These are phyloP conservation scores for Penaeus vannamei DNA, from an alignment of 1,140 invertebrate genomes.

Conservation along the genomic window DNA sequence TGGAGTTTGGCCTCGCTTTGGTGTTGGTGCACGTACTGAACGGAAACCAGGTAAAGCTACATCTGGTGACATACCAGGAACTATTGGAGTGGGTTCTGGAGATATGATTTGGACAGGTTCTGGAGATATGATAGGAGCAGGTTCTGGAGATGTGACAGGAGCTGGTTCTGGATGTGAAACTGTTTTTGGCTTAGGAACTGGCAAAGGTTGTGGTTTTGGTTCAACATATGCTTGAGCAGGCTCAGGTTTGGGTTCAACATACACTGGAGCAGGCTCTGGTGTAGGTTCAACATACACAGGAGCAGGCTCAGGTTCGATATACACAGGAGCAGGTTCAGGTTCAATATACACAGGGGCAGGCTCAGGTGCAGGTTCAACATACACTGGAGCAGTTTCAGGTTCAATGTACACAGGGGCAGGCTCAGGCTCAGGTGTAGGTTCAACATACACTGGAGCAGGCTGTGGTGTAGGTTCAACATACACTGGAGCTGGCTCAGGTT, in stretches of 20 bases:
- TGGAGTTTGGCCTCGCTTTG: conserved; percentile 8
- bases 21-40: conserved; percentile 59
- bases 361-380: conserved; percentile 10
- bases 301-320: neutral
- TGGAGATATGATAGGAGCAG: neutral
- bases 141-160: neutral
- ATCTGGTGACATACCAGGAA: neutral
- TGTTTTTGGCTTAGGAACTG: neutral
- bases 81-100: conserved; percentile 22
- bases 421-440: conserved; percentile 38
- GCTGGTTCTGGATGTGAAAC: conserved; percentile 3
- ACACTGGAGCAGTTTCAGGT: neutral
- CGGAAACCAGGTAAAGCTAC: conserved; percentile 45
- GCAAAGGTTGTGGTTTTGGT: neutral
- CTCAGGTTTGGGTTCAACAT: too few species aligned
- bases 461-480: conserved; percentile 7
- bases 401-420: conserved; percentile 12
- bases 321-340: neutral
- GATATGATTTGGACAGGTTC: neutral
- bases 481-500: conserved; percentile 42
- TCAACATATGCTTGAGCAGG: neutral
- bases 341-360: neutral
- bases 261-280: too few species aligned
- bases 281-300: too few species aligned
- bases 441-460: conserved; percentile 4